Evolutionary conservation across 2,888 invertebrate species (phyloP).

Genomic region (Brachylomia viminalis): DNA sequence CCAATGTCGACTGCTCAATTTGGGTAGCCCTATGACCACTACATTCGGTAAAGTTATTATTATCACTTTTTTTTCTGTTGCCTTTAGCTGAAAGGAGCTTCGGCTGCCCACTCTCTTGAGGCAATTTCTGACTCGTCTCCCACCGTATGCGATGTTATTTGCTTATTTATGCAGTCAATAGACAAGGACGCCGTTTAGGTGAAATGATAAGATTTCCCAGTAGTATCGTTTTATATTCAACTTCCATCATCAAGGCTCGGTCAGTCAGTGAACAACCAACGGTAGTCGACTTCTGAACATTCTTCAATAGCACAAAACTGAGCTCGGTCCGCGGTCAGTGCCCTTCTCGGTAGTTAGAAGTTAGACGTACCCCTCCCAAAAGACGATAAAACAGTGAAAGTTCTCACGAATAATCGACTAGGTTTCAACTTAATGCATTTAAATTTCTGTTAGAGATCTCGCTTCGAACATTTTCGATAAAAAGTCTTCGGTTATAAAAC

Average conservation of each 20-base stretch:
- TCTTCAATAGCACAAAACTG: not conserved
- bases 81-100: not conserved
- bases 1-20: not conserved
- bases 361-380: not conserved
- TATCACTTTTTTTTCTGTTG: too few species aligned
- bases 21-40: not conserved
- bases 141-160: too few species aligned
- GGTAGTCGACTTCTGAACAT: not conserved
- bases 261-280: not conserved
- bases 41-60: not conserved
- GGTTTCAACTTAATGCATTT: constrained; percentile 67
- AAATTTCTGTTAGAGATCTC: constrained; percentile 58
- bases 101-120: too few species aligned
- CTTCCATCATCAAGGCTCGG: not conserved
- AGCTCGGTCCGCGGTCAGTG: constrained; percentile 22
- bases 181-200: too few species aligned
- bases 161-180: too few species aligned
- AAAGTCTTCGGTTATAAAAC: constrained; percentile 52
- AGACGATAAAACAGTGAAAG: constrained; percentile 51
- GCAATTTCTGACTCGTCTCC: not conserved
- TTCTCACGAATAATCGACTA: constrained; percentile 60
- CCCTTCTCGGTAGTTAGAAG: not conserved
- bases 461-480: constrained; percentile 51
- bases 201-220: not conserved
- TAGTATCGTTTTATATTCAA: too few species aligned